A percentile compares a stretch with the other conserved stretches of the same genome.
These are phyloP conservation scores for Caloenas nicobarica DNA, from an alignment of 2,113 vertebrate genomes.

Conservation along the genomic window DNA sequence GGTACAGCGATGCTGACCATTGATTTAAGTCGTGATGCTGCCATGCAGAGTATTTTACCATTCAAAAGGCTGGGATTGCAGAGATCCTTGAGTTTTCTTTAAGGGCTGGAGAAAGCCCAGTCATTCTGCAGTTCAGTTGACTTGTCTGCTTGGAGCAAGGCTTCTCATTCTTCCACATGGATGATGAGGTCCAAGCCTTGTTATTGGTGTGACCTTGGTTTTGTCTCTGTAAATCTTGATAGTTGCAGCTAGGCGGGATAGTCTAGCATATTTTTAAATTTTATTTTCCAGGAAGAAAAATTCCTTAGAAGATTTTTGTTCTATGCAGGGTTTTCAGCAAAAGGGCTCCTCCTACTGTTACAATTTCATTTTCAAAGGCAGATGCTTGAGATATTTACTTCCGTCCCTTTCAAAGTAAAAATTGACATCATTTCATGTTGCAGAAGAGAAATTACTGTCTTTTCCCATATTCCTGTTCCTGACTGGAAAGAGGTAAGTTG, in stretches of 20 bases:
- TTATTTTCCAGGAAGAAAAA: neutral
- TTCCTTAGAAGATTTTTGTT: neutral
- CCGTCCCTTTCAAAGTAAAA: neutral
- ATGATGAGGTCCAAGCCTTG: neutral
- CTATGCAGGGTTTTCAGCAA: neutral
- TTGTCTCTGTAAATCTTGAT: neutral
- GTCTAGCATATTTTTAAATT: neutral
- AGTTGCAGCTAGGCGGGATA: neutral
- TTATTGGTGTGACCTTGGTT: neutral
- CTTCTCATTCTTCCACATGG: neutral
- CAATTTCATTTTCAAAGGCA: neutral
- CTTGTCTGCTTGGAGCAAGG: neutral
- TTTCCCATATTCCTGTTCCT: neutral
- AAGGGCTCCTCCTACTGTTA: conserved; percentile 6
- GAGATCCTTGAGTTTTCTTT: neutral
- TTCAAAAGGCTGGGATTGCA: neutral
- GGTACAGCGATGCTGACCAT: neutral
- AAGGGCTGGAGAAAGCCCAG: neutral
- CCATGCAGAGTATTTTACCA: neutral
- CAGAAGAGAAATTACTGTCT: neutral
- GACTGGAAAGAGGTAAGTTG: neutral
- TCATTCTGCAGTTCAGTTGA: neutral
- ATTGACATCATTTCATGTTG: neutral
- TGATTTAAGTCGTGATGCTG: neutral
- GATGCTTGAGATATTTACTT: neutral